These are phyloP conservation scores for Folsomia manolachei DNA, from an alignment of 2,888 invertebrate genomes.

Conservation along the genomic window DNA sequence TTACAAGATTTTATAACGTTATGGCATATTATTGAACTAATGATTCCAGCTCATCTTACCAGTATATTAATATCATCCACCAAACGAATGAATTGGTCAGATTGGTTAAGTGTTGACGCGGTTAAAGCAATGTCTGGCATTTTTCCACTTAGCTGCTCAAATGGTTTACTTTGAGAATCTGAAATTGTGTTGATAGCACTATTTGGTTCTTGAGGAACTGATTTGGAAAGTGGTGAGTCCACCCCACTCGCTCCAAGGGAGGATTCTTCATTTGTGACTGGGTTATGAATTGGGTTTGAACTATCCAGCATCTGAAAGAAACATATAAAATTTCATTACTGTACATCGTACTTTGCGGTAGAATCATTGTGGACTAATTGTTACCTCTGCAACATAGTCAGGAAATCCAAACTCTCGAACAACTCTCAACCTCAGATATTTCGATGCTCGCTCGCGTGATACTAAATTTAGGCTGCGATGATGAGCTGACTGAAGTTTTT, in stretches of 20 bases:
- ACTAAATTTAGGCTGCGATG: conserved; percentile 74
- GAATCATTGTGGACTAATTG: background rate
- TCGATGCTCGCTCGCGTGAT: conserved; percentile 72
- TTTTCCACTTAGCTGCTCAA: conserved; percentile 24
- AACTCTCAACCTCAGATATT: conserved; percentile 78
- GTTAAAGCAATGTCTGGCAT: conserved; percentile 28
- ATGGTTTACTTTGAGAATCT: background rate
- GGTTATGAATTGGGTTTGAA: background rate
- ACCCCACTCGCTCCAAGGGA: conserved; percentile 6
- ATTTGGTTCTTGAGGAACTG: background rate
- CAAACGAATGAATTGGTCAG: conserved; percentile 19
- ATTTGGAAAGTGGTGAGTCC: conserved; percentile 6
- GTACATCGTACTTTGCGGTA: no score
- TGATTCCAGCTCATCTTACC: no score
- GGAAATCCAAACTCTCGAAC: conserved; percentile 92
- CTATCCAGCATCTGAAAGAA: conserved; percentile 11
- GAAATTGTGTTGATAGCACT: no score
- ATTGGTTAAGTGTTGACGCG: conserved; percentile 16
- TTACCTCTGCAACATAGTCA: conserved; percentile 77
- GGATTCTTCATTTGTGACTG: background rate
- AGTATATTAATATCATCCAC: conserved; percentile 25
- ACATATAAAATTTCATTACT: background rate
- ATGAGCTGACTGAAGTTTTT: conserved; percentile 77
- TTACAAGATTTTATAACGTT: no score
- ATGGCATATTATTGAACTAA: no score